Evolutionary conservation across 1,140 invertebrate species (phyloP), one percentile per base, ranked within the genome.

Genomic region (Drosophila punjabiensis): DNA sequence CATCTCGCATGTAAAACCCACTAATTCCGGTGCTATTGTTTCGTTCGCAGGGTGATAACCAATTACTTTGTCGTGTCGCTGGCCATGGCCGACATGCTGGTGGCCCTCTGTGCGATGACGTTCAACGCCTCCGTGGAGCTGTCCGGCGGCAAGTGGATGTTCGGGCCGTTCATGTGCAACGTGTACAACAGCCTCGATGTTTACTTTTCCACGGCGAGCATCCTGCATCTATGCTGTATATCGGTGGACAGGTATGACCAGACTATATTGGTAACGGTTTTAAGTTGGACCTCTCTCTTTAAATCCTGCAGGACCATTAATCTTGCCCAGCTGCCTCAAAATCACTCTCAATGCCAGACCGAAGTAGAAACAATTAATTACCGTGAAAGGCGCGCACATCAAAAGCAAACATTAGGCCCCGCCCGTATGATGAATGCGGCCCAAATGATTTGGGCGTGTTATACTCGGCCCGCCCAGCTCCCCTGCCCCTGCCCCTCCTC

Each of bases 1-100:
- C 24, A 24, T 53, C n/a, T 53, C 52, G 32, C 24, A 55, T 37
- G 30, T 33, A 61, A 14, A 28, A 60, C 61, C 60, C 33, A 35
- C 56, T 24, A 66, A 58, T 39, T 67, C 43, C 58, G 8, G 18
- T 14, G 24, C 35, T 45, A 58, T 58, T 73, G 62, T 79, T 47
- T 82, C 64, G 58, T 79, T 79, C 64, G 45, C 52, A 94, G 97
- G 5, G 96, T 98, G 60, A 97, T 98, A 74, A 99, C 98, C 39
- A 99, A 99, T 94, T 98, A 98, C 90, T 99, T 99, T 94, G 98
- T 99, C 59, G 98, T 99, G 32, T 98, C 97, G 37, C 94, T 99
- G 24, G 97, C 98, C 0, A 96, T 98, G 80, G 98, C 98, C 7
- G 98, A 99, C 92, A 96, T 98, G 93, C 94, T 98, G 24, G 98